These are phyloP conservation scores for Chelidonichthys spinosus DNA, from an alignment of 2,797 vertebrate species.

Conservation along the genomic window DNA sequence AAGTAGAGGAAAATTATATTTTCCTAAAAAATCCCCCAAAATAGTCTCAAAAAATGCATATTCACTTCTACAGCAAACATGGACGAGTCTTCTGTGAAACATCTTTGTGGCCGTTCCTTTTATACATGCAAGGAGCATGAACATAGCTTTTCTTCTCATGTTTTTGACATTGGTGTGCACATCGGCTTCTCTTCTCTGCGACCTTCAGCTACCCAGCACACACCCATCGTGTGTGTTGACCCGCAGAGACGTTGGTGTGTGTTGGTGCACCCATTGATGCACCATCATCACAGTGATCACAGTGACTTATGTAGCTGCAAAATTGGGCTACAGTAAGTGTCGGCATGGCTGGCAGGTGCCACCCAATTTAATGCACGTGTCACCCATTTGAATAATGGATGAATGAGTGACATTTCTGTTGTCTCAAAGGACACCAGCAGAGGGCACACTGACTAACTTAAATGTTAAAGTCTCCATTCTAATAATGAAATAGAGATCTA, in stretches of 20 bases:
- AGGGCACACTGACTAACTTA: background rate
- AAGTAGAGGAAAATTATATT: background rate
- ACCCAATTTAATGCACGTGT: background rate
- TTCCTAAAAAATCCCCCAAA: background rate
- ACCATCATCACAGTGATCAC: background rate
- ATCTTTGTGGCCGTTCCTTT: background rate
- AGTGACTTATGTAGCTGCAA: background rate
- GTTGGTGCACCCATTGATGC: background rate
- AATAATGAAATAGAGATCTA: background rate
- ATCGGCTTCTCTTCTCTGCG: background rate
- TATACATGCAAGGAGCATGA: background rate
- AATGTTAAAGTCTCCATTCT: background rate
- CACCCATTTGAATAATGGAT: conserved; percentile 1
- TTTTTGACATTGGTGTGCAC: background rate
- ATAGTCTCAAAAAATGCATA: background rate
- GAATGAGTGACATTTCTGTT: background rate
- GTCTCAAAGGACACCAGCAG: conserved; percentile 1
- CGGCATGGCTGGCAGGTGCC: too few relatives aligned
- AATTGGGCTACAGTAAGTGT: background rate
- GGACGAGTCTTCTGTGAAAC: background rate
- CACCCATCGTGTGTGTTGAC: background rate
- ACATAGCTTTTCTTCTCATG: background rate
- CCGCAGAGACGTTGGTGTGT: background rate
- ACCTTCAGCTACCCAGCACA: background rate
- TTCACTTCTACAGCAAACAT: background rate